phyloP scores from a whole-genome alignment of 1,140 invertebrate genomes.

The Sycophila sp. region DNA sequence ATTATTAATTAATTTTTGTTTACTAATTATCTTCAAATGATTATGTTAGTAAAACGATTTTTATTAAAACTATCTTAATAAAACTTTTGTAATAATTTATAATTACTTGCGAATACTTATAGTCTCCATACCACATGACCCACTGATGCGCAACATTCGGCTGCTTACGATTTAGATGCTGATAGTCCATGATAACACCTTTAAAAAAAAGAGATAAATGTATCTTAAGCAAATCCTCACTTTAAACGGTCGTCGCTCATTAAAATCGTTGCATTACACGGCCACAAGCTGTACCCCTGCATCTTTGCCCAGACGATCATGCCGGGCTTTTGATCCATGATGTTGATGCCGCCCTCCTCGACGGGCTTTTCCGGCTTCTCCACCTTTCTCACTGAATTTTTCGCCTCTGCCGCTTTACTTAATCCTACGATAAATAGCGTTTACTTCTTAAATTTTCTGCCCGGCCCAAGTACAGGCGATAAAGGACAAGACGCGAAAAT shows the following conservation, averaged over 20 bases:
- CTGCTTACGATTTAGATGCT: constrained; percentile 54
- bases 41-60: too few species aligned
- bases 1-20: too few species aligned
- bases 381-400: constrained; percentile 36
- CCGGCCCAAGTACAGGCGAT: too few species aligned
- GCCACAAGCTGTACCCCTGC: constrained; percentile 58
- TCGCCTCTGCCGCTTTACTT: constrained; percentile 19
- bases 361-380: constrained; percentile 33
- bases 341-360: constrained; percentile 43
- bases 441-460: background rate
- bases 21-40: too few species aligned
- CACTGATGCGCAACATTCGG: constrained; percentile 59
- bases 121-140: constrained; percentile 63
- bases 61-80: too few species aligned
- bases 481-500: too few species aligned
- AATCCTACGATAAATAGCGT: constrained; percentile 2
- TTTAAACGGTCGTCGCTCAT: background rate
- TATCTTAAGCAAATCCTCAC: too few species aligned
- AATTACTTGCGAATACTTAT: constrained; percentile 54
- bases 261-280: constrained; percentile 46
- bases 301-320: constrained; percentile 59
- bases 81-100: background rate
- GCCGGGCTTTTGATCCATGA: constrained; percentile 55
- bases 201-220: constrained; percentile 22
- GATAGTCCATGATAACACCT: constrained; percentile 60